Conservation (phyloP, 2,888 invertebrate species). For the Sepiola atlantica region DNA sequence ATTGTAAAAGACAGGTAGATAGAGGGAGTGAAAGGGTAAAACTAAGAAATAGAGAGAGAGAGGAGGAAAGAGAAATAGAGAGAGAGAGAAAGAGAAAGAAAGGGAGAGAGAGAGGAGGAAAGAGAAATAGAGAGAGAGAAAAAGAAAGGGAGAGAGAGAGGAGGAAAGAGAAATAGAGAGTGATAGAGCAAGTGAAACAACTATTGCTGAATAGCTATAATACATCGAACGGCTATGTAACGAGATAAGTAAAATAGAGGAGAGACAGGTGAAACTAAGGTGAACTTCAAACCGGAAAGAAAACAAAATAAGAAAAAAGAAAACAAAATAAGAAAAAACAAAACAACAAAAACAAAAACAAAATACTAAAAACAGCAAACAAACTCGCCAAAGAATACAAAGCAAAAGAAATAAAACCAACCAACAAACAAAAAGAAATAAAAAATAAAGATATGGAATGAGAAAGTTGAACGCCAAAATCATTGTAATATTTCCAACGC, state of each 20-base stretch:
- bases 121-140: neutral
- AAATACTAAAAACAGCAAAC: neutral
- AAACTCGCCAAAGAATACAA: too few species aligned
- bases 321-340: neutral
- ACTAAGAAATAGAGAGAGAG: neutral
- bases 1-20: too few species aligned
- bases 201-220: neutral
- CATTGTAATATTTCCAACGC: too few species aligned
- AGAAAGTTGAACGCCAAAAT: too few species aligned
- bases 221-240: neutral
- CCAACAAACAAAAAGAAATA: too few species aligned
- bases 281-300: neutral
- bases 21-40: too few species aligned
- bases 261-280: neutral
- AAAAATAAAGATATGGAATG: too few species aligned
- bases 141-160: neutral
- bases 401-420: too few species aligned
- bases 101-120: neutral
- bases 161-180: neutral
- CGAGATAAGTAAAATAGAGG: neutral
- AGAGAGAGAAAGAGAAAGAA: neutral
- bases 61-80: neutral
- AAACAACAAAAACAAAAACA: too few species aligned
- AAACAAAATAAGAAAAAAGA: neutral
- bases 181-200: neutral